Base-by-base conservation (phyloP, 2,888 invertebrate species). In the Nymphalis c-album region DNA sequence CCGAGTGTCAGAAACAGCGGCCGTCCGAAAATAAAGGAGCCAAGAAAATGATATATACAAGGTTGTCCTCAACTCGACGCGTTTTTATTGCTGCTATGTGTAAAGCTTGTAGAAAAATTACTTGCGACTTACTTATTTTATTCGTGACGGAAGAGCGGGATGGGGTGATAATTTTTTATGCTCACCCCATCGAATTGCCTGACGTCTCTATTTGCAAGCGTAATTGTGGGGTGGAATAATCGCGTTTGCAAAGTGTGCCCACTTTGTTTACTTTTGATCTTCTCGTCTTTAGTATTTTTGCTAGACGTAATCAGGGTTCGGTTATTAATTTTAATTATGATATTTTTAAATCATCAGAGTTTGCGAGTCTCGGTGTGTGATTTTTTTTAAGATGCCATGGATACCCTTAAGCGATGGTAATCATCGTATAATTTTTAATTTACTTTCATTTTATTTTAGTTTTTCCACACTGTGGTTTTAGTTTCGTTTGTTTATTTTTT, bases 71-170 rank as follows among this genome's bases (percentile, higher is more conserved):
- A 76, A 78, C 77, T 81, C 78, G 85, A 79, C 83, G 84, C 80
- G 82, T 82, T 87, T 90, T 90, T 90, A 91, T 88, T 88, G 85
- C 85, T 80, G 84, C 85, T 82, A 85, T 88, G 88, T 88, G 87
- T 87, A 87, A 85, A 83, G 85, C 86, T 86, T 86, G 88, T 87
- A 85, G 89, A 90, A 87, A 89, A 88, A 88, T 87, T 88, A 87
- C 87, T 85, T 77, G 76, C 80, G 79, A 84, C 83, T 85, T 80
- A 81, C 78, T 85, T 85, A 83, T 87, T 85, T 85, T 84, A 73
- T 74, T 67, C 64, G 62, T 50, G 55, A 35, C 57, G 51, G 57
- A 35, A 57, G 59, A 57, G 78, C 81, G 85, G 83, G 85, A 85
- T 85, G 85, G 85, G 75, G 77, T 74, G 71, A 71, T 71, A 64